Conservation (phyloP, 2,888 invertebrate genomes). For the Willowsia nigromaculata region DNA sequence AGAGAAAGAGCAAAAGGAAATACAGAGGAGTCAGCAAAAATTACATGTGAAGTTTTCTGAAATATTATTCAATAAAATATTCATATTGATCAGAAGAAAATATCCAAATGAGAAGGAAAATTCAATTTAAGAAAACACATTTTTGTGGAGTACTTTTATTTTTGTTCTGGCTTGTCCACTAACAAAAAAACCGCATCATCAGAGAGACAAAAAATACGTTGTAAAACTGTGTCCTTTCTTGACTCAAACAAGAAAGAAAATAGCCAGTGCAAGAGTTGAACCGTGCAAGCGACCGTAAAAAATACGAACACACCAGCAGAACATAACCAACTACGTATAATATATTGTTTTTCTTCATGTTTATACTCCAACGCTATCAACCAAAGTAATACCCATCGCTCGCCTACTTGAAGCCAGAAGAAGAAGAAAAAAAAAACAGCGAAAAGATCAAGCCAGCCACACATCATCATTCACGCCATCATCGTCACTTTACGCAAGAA, state of each 20-base stretch:
- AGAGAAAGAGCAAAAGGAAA: background rate
- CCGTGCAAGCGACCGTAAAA: background rate
- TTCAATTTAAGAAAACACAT: background rate
- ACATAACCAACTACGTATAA: background rate
- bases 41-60: background rate
- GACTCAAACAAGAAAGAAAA: background rate
- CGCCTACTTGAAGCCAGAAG: background rate
- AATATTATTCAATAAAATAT: slow-evolving; percentile 18
- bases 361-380: background rate
- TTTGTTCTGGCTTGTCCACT: background rate
- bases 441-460: background rate
- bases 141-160: background rate
- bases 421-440: background rate
- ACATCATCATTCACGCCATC: slow-evolving; percentile 42
- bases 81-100: background rate
- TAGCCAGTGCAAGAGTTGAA: slow-evolving; percentile 3
- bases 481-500: background rate
- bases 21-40: slow-evolving; percentile 13
- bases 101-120: slow-evolving; percentile 7
- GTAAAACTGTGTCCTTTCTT: background rate
- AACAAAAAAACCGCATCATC: background rate
- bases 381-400: too few relatives aligned
- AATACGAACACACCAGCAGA: background rate
- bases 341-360: too few relatives aligned
- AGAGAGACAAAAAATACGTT: background rate